These are phyloP conservation scores for Pristionchus japonicus DNA, from an alignment of 2,888 invertebrate genomes.

Conservation along the genomic window DNA sequence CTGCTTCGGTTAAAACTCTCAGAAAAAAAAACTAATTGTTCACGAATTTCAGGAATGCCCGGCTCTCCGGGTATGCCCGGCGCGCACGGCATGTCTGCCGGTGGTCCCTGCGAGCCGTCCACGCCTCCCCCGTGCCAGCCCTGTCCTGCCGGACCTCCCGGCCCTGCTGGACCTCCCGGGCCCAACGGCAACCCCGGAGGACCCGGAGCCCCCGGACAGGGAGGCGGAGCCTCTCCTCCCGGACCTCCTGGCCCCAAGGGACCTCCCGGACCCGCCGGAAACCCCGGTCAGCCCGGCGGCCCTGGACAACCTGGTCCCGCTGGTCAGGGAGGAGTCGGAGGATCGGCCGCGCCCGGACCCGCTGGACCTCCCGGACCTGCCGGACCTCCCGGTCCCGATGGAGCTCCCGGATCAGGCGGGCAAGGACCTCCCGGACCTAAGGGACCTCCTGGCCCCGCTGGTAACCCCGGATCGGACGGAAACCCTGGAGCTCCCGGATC, in stretches of 20 bases:
- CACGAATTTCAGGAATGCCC: slow-evolving; percentile 50
- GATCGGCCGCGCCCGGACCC: slow-evolving; percentile 58
- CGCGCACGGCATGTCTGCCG: slow-evolving; percentile 58
- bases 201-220: slow-evolving; percentile 47
- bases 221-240: slow-evolving; percentile 51
- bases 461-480: slow-evolving; percentile 62
- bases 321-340: slow-evolving; percentile 58
- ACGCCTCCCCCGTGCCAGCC: slow-evolving; percentile 52
- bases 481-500: too few relatives aligned
- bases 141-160: slow-evolving; percentile 49
- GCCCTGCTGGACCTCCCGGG: slow-evolving; percentile 49
- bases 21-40: background rate
- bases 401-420: slow-evolving; percentile 54
- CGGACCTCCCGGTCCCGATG: slow-evolving; percentile 58
- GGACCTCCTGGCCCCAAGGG: slow-evolving; percentile 56
- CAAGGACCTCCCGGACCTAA: slow-evolving; percentile 55
- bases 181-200: slow-evolving; percentile 51
- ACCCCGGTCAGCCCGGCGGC: too few relatives aligned
- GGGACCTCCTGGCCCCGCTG: slow-evolving; percentile 60
- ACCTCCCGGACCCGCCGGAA: too few relatives aligned
- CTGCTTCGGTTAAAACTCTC: too few relatives aligned
- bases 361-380: slow-evolving; percentile 55
- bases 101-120: slow-evolving; percentile 55
- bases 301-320: slow-evolving; percentile 64
- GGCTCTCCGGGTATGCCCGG: slow-evolving; percentile 63